These are phyloP conservation scores for Hololepta plana DNA, from an alignment of 2,888 invertebrate genomes.

Conservation along the genomic window DNA sequence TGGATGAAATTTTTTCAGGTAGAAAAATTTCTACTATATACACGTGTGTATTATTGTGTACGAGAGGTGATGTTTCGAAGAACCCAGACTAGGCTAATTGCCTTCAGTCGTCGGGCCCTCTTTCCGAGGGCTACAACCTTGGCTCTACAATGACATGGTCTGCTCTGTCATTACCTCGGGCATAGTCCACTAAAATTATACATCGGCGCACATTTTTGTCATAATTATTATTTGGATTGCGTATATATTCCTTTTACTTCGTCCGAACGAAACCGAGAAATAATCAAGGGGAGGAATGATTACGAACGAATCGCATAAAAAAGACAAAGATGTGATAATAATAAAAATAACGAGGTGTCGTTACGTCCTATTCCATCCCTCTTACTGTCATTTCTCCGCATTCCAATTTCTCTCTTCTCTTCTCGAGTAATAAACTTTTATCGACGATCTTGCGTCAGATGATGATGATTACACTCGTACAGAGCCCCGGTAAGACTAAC, in stretches of 20 bases:
- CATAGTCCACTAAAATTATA: conserved; percentile 23
- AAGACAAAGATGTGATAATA: conserved; percentile 16
- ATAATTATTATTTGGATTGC: conserved; percentile 25
- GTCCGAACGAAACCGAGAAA: no score
- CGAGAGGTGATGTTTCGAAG: conserved; percentile 4
- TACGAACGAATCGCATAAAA: no score
- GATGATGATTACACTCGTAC: no score
- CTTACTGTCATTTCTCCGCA: conserved; percentile 12
- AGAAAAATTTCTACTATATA: no score
- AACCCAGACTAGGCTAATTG: conserved; percentile 11
- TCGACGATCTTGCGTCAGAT: conserved; percentile 11
- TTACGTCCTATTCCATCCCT: conserved; percentile 13
- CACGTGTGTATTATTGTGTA: no score
- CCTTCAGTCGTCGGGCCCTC: no score
- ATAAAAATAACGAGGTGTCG: conserved; percentile 21
- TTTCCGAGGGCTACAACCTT: conserved; percentile 20
- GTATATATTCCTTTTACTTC: no score
- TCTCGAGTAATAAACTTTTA: conserved; percentile 13
- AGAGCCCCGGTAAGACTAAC: no score
- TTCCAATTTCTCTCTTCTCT: conserved; percentile 12
- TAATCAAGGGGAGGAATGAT: no score
- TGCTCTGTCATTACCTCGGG: conserved; percentile 22
- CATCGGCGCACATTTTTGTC: conserved; percentile 21
- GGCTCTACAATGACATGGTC: conserved; percentile 22
- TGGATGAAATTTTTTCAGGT: no score